Evolutionary conservation across 2,797 vertebrate genomes (phyloP), one percentile per base, ranked within the genome.

Genomic region (Naso thynnoides): DNA sequence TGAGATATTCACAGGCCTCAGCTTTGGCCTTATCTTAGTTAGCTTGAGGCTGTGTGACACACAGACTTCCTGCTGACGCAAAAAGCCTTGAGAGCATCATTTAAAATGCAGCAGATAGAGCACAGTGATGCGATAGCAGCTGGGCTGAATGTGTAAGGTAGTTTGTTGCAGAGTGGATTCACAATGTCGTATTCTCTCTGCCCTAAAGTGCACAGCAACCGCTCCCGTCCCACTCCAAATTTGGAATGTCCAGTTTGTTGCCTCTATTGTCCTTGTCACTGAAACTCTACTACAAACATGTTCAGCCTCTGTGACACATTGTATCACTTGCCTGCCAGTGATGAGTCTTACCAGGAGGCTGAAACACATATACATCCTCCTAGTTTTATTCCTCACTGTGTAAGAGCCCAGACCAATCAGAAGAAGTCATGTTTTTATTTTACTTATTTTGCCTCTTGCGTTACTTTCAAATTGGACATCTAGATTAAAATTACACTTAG

Each of bases 31-130:
- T 76, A 80, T 82, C 70, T 79, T 21, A 62, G 75, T 61, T 56
- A 60, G 68, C 77, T 71, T 3, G 10, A 76, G 70, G 81, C 76
- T 3, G 2, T 62, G 68, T 73, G 72, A 85, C 74, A 69, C 65
- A 57, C 38, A 47, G 36, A 36, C 55, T 21, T 70, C 61, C 56
- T 47, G 70, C 29, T n/a, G 3, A 81, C 44, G 31, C 45, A 60
- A 36, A 79, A 76, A 81, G 79, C 84, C 78, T 79, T 73, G 56
- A 79, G 78, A 82, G 72, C 75, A 72, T 77, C 21, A 64, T 81
- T 85, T 83, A 49, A 56, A 73, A 86, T 84, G 78, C 82, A 83
- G 82, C 79, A 83, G 79, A 86, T 83, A 77, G 74, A 78, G 65
- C 42, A 21, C 23, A 7, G 41, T 47, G 55, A 71, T 71, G 68